phyloP scores from a whole-genome alignment of 2,888 invertebrate species.

The Camptogramma bilineatum region DNA sequence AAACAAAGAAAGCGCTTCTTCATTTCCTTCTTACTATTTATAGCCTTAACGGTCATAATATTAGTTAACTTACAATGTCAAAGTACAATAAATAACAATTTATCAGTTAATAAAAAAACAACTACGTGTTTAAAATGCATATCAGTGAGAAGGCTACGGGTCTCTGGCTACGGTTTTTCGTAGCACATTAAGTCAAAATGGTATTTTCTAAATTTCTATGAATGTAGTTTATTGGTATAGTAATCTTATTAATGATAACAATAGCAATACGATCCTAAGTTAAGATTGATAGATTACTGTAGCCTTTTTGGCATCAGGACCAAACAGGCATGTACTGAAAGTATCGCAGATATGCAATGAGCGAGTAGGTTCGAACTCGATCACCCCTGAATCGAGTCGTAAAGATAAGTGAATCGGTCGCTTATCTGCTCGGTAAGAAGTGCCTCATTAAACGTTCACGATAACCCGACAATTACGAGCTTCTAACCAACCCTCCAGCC shows the following conservation, averaged over 20 bases:
- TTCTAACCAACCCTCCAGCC: slow-evolving; percentile 43
- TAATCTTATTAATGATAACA: not conserved
- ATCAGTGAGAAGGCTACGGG: slow-evolving; percentile 24
- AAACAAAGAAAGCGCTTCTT: slow-evolving; percentile 25
- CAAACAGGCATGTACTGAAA: not conserved
- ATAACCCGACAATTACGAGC: slow-evolving; percentile 70
- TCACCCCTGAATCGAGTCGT: slow-evolving; percentile 51
- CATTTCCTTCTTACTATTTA: slow-evolving; percentile 27
- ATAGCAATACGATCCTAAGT: not conserved
- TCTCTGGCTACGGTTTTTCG: slow-evolving; percentile 31
- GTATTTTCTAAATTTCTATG: not conserved
- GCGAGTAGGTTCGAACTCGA: slow-evolving; percentile 20
- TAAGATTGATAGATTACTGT: not conserved
- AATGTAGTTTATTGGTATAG: too few species aligned
- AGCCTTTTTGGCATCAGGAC: not conserved
- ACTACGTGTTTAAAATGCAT: not conserved
- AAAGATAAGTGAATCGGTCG: slow-evolving; percentile 60
- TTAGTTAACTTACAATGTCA: slow-evolving; percentile 15
- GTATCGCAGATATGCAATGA: slow-evolving; percentile 15
- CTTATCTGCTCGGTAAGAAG: slow-evolving; percentile 59
- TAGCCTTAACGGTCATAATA: slow-evolving; percentile 24
- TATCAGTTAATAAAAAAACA: slow-evolving; percentile 24
- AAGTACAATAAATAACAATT: slow-evolving; percentile 22
- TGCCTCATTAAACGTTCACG: slow-evolving; percentile 67
- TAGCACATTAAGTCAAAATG: slow-evolving; percentile 23